These are phyloP conservation scores for Myathropa florea DNA, from an alignment of 2,888 invertebrate genomes.

Conservation along the genomic window DNA sequence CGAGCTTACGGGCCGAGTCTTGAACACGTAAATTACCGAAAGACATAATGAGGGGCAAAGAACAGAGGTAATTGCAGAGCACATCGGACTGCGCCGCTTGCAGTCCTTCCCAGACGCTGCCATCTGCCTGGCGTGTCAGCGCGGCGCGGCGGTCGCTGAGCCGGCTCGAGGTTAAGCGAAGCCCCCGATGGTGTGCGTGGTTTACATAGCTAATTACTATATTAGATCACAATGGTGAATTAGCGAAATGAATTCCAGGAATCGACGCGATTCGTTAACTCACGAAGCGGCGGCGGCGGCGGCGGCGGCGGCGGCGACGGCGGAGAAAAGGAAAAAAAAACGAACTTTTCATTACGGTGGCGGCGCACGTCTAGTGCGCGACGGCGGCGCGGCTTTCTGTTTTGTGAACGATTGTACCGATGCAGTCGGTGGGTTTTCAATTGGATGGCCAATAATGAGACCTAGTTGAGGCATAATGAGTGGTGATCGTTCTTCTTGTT, in stretches of 20 bases:
- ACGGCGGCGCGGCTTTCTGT: neutral
- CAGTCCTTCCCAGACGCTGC: neutral
- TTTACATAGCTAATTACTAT: constrained; percentile 65
- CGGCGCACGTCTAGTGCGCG: neutral
- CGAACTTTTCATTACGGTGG: constrained; percentile 21
- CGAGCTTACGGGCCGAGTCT: neutral
- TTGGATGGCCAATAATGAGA: constrained; percentile 34
- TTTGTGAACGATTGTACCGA: constrained; percentile 10
- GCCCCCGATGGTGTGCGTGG: constrained; percentile 43
- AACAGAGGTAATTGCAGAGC: constrained; percentile 53
- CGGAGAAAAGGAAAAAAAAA: constrained; percentile 1
- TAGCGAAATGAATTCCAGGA: constrained; percentile 55
- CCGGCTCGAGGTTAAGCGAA: neutral
- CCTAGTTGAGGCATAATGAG: constrained; percentile 43
- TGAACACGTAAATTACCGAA: constrained; percentile 33
- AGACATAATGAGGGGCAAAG: constrained; percentile 45
- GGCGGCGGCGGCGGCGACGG: neutral
- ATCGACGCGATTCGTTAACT: constrained; percentile 61
- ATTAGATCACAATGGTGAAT: constrained; percentile 63
- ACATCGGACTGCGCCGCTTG: neutral
- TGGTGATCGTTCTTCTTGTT: neutral
- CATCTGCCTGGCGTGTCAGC: neutral
- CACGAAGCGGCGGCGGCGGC: constrained; percentile 36
- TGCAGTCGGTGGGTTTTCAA: constrained; percentile 47
- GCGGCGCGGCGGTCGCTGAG: neutral